phyloP scores from a whole-genome alignment of 30 jellyfish, hydroid and myxozoan species.

The Aurelia aurita region DNA sequence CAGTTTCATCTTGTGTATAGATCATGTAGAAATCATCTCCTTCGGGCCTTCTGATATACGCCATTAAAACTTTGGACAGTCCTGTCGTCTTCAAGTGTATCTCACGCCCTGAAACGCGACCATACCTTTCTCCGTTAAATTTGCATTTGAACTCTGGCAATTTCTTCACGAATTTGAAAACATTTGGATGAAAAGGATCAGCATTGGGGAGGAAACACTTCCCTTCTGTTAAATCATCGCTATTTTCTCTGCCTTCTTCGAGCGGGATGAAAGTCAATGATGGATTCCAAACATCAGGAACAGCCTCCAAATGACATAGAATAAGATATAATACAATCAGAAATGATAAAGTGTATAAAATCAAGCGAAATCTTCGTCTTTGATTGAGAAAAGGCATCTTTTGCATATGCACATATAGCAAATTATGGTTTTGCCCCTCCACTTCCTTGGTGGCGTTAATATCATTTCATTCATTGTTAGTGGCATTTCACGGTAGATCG shows the following conservation, averaged over 20 bases:
- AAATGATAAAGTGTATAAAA: too few relatives aligned
- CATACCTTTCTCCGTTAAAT: conserved; percentile 33
- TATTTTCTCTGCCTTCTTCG: conserved; percentile 17
- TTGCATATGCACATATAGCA: too few relatives aligned
- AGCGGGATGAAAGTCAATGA: not conserved
- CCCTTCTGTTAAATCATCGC: not conserved
- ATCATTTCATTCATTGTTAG: too few relatives aligned
- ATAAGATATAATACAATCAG: too few relatives aligned
- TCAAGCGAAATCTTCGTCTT: too few relatives aligned
- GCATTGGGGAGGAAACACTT: conserved; percentile 15
- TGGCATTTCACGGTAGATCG: too few relatives aligned
- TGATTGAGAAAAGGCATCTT: too few relatives aligned
- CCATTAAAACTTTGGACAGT: conserved; percentile 5
- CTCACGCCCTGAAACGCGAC: not conserved
- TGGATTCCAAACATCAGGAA: too few relatives aligned
- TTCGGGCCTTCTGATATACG: conserved; percentile 26
- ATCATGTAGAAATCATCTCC: conserved; percentile 15
- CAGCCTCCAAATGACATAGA: too few relatives aligned
- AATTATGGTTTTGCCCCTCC: too few relatives aligned
- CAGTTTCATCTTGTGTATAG: not conserved
- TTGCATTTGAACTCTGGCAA: conserved; percentile 16
- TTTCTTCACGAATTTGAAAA: conserved; percentile 6
- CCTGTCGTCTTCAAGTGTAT: conserved; percentile 2
- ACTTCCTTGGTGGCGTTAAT: too few relatives aligned
- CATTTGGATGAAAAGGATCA: conserved; percentile 34